Evolutionary conservation across 2,888 invertebrate genomes (phyloP), one percentile per base, ranked within the genome.

Genomic region (Agrochola macilenta): DNA sequence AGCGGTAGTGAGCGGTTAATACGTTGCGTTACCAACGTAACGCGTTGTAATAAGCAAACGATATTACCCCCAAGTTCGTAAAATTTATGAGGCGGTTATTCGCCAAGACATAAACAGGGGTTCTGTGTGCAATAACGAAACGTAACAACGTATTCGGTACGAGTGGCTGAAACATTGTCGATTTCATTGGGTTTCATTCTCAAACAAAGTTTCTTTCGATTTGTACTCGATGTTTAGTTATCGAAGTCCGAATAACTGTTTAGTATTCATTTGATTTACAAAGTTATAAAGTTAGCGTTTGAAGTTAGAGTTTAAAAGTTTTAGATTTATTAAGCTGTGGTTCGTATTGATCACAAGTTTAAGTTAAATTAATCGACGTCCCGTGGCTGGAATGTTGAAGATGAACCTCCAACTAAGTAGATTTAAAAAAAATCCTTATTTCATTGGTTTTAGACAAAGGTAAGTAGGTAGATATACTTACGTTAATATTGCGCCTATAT

Each of bases 1-100:
- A 89, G 90, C 89, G 91, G 91, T 90, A 90, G 90, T 91, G 87
- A 90, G 90, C 89, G 90, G 90, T 91, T 91, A 90, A 91, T 92
- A 91, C 90, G 88, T 88, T 90, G 89, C 90, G 90, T 91, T 93
- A 89, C 90, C 90, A 81, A 84, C 89, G 88, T 88, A 92, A 93
- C 90, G 93, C 91, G 90, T 91, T 90, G 91, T 94, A 93, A 95
- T 94, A 94, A 93, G 91, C 91, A 91, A 94, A 94, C 94, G 93
- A 93, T 94, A 95, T 93, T 93, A 94, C 93, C 90, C 90, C 87
- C 78, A 91, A 92, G 93, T 94, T 93, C 93, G 93, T 94, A 94
- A 95, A 95, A 94, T 95, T 95, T 95, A 95, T 92, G 94, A 93
- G 90, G 92, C 91, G 93, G 93, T 95, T 95, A 94, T 95, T 93